Evolutionary conservation across 2,113 vertebrate genomes (phyloP), one percentile per base, ranked within the genome.

Genomic region (Lates calcarifer): DNA sequence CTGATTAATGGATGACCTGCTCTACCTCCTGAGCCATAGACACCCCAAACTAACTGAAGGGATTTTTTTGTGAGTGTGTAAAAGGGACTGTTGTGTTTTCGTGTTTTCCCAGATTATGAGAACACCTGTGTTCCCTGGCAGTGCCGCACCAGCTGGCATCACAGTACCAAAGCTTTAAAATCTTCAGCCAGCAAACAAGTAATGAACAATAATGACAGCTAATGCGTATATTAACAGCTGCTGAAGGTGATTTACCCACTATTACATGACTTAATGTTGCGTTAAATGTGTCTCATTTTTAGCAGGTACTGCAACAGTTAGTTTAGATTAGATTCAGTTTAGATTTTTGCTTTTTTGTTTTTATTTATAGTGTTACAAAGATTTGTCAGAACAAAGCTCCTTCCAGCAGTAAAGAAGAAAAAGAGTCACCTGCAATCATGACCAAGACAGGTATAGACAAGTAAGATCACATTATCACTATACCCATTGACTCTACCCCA

Each of bases 111-210:
- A 63, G 31, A 28, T 29, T 26, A 29, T 64, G 31, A 41, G 57
- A 56, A 61, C 26, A 70, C 74, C 70, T 77, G 77, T 57, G 37
- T 81, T 89, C 74, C 68, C 77, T 83, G 80, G 78, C 75, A 71
- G 39, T n/a, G 45, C 18, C 37, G 60, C 41, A 62, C 55, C 60
- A 53, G 37, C 80, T 90, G 88, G 73, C 62, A 69, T 64, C 53
- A 7, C 7, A 17, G 15, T 20, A 47, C 26, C 33, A 12, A 45
- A 1, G 1, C 18, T 71, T 76, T 84, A 56, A 56, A 85, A 70
- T 41, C 24, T 60, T 33, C 33, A 64, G 77, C 76, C 74, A 81
- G 60, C 39, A 45, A 39, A 64, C 62, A 71, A 70, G 66, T 51
- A 79, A 79, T 70, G 69, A 81, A 58, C 47, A 62, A 11, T 76